Conservation (phyloP, 2,797 vertebrate genomes). For the Poecilia wingei region DNA sequence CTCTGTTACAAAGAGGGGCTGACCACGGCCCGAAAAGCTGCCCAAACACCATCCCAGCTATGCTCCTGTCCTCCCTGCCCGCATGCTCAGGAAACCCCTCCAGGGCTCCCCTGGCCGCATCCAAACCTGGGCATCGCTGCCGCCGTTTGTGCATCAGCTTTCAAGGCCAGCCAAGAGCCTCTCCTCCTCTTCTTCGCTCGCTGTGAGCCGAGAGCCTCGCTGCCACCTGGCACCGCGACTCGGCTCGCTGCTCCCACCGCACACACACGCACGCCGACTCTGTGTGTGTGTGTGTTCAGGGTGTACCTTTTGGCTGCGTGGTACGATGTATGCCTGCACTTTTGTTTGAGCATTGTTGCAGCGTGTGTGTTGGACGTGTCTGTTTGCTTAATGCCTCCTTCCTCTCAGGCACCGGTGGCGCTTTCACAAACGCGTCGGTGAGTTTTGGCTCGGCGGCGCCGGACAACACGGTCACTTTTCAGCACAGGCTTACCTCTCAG, state of each 20-base stretch:
- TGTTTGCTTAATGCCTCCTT: constrained; percentile 59
- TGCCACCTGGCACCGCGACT: constrained; percentile 75
- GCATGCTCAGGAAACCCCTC: constrained; percentile 74
- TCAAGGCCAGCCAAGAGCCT: constrained; percentile 79
- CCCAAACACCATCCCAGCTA: constrained; percentile 38
- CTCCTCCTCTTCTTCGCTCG: constrained; percentile 63
- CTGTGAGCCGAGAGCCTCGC: constrained; percentile 71
- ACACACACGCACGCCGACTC: background rate
- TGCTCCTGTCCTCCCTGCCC: constrained; percentile 46
- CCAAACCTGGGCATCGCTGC: constrained; percentile 72
- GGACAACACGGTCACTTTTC: constrained; percentile 63
- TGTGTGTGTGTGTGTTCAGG: constrained; percentile 41
- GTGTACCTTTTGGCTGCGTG: constrained; percentile 69
- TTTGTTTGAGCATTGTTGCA: constrained; percentile 72
- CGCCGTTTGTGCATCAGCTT: constrained; percentile 75
- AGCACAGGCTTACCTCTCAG: constrained; percentile 70
- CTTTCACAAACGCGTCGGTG: constrained; percentile 61
- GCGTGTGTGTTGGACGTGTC: constrained; percentile 50
- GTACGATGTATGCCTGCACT: constrained; percentile 64
- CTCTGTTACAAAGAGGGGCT: constrained; percentile 71
- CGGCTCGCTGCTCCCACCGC: constrained; percentile 54
- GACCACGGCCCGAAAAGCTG: constrained; percentile 52
- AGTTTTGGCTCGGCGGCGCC: constrained; percentile 56
- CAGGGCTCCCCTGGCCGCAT: constrained; percentile 64
- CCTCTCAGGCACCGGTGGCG: constrained; percentile 53